Evolutionary conservation across 35 echinoderm and acorn worm species (phyloP).

Genomic region (Nesometra sesokonis): DNA sequence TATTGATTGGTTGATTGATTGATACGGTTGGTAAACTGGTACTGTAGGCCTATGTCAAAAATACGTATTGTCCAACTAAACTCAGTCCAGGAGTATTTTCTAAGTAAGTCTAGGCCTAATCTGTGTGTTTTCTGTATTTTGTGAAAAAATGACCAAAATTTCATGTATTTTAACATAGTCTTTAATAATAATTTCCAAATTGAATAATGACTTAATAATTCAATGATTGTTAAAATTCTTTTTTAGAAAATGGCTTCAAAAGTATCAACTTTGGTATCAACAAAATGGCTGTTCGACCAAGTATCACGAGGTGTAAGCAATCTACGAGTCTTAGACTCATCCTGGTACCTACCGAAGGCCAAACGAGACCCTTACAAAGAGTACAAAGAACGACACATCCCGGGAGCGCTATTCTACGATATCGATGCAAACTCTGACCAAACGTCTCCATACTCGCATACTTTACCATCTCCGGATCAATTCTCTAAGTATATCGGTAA

Average conservation of each 20-base stretch:
- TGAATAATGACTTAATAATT: no score
- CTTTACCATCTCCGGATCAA: slow-evolving; percentile 34
- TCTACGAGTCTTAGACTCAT: slow-evolving; percentile 56
- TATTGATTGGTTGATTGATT: no score
- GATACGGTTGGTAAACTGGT: no score
- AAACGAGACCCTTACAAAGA: slow-evolving; percentile 37
- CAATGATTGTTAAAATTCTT: neutral
- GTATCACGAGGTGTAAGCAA: slow-evolving; percentile 28
- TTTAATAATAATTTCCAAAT: no score
- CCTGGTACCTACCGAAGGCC: slow-evolving; percentile 29
- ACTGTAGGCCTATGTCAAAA: no score
- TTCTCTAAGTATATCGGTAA: slow-evolving; percentile 58
- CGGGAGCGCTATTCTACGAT: slow-evolving; percentile 63
- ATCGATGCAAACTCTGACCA: slow-evolving; percentile 27
- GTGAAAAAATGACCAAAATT: no score
- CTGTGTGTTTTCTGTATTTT: no score
- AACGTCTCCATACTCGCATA: slow-evolving; percentile 40
- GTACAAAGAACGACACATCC: slow-evolving; percentile 54
- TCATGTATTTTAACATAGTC: no score
- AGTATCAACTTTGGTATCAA: slow-evolving; percentile 37
- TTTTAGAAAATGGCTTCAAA: neutral
- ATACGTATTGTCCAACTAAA: no score
- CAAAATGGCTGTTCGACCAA: slow-evolving; percentile 54
- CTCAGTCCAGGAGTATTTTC: no score
- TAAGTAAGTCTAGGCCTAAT: no score